Base-by-base conservation (phyloP, 2,888 invertebrate species). In the Tortricodes alternella region DNA sequence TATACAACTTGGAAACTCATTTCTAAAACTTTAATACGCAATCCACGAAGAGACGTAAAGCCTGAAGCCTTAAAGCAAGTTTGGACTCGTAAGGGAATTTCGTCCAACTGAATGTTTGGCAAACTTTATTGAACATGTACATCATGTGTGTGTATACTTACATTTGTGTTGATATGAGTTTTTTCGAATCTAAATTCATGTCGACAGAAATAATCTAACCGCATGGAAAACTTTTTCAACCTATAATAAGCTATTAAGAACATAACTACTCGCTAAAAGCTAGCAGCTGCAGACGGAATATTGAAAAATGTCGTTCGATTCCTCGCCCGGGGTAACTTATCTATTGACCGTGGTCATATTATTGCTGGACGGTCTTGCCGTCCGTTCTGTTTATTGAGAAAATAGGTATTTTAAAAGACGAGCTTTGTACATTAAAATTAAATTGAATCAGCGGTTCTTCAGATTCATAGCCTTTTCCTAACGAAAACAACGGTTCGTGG, bases 291-390 rank as follows among this genome's bases (percentile, higher is more conserved):
- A 11, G 15, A 48, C 23, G 24, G 34, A 18, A 19, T 39, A 53
- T 39, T 18, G 53, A 53, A 19, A 52, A 41, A 53, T 53, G 38
- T 11, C 39, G 46, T 53, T 46, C 29, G 53, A 38, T 46, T 21
- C 27, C 35, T 7, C 9, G 24, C 34, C 16, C 7, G 9, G 5
- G 46, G 23, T 21, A n/a, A 23, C 24, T n/a, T 39, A 23, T 11
- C 32, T 39, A 46, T 32, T 39, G 46, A 18, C 38, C 23, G 32
- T 39, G 9, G 24, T 13, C 18, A 11, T 32, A 18, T 24, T 39
- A 34, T 39, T 39, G 9, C 46, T 32, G 4, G 18, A 16, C 29
- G 16, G 18, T 9, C 32, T 29, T 15, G 19, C 38, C 6, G n/a
- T 4, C 16, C 37, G 18, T 18, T 7, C 27, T 44, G 44, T 46